phyloP scores from a whole-genome alignment of 2,113 vertebrate genomes.

The Pseudorasbora parva region DNA sequence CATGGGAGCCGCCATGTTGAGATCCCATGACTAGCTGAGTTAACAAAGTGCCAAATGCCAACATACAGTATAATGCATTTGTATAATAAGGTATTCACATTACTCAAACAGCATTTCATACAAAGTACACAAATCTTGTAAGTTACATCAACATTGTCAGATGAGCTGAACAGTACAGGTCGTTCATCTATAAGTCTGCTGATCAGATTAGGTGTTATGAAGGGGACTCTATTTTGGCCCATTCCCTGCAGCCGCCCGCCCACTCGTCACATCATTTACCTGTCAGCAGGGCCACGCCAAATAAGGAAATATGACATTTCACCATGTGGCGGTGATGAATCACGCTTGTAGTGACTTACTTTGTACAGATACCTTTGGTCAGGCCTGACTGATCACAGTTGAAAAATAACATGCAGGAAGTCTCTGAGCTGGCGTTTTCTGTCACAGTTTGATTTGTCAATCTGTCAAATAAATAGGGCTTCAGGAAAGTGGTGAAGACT shows the following conservation, averaged over 20 bases:
- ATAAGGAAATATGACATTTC: conserved; percentile 75
- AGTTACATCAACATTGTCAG: conserved; percentile 35
- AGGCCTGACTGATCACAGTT: conserved; percentile 63
- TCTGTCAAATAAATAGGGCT: conserved; percentile 57
- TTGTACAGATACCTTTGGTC: conserved; percentile 59
- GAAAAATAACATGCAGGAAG: conserved; percentile 62
- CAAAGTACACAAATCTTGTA: neutral
- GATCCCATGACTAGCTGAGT: too few species aligned
- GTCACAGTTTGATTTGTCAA: conserved; percentile 65
- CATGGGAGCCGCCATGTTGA: too few species aligned
- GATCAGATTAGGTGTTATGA: conserved; percentile 66
- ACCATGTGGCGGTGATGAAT: conserved; percentile 68
- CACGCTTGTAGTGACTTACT: conserved; percentile 64
- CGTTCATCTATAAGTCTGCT: conserved; percentile 41
- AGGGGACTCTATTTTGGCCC: conserved; percentile 72
- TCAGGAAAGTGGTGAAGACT: neutral
- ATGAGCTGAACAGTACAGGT: conserved; percentile 28
- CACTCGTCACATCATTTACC: conserved; percentile 66
- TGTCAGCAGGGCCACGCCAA: conserved; percentile 63
- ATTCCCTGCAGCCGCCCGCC: conserved; percentile 63
- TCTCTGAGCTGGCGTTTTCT: conserved; percentile 59
- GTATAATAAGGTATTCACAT: too few species aligned
- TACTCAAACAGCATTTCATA: too few species aligned
- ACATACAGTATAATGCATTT: too few species aligned
- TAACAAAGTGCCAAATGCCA: too few species aligned